Conservation (phyloP, 2,888 invertebrate species). For the Clunio marinus region DNA sequence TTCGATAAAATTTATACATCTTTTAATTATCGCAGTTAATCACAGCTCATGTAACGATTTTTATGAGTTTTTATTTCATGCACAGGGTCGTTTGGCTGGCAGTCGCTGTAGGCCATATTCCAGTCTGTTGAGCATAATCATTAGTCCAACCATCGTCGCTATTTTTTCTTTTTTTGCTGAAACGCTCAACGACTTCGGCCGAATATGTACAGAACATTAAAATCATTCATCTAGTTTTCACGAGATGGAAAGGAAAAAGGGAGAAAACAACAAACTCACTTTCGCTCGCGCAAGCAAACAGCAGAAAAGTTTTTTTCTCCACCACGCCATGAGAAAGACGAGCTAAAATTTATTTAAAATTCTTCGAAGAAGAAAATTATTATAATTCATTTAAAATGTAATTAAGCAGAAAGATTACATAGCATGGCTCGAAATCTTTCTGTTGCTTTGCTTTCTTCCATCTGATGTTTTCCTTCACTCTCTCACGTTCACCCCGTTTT, state of each 20-base stretch:
- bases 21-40: slow-evolving; percentile 34
- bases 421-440: slow-evolving; percentile 2
- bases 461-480: neutral
- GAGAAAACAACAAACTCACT: slow-evolving; percentile 5
- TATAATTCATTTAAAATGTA: slow-evolving; percentile 35
- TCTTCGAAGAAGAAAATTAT: slow-evolving; percentile 14
- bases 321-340: no score
- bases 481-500: neutral
- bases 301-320: no score
- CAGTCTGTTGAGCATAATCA: slow-evolving; percentile 38
- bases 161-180: neutral
- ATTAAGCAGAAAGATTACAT: slow-evolving; percentile 33
- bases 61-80: slow-evolving; percentile 24
- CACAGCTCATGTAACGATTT: slow-evolving; percentile 35
- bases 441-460: neutral
- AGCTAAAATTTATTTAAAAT: slow-evolving; percentile 14
- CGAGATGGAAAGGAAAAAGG: neutral
- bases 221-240: neutral
- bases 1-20: slow-evolving; percentile 4
- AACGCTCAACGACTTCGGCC: neutral
- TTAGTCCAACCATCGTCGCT: slow-evolving; percentile 25
- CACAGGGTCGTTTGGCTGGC: neutral
- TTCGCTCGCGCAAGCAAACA: no score
- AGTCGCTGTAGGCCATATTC: slow-evolving; percentile 34
- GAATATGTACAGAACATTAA: neutral